A percentile compares a stretch with the other conserved stretches of the same genome.
Conservation (phyloP, 1,140 invertebrate genomes). For the Melanaphis sacchari region DNA sequence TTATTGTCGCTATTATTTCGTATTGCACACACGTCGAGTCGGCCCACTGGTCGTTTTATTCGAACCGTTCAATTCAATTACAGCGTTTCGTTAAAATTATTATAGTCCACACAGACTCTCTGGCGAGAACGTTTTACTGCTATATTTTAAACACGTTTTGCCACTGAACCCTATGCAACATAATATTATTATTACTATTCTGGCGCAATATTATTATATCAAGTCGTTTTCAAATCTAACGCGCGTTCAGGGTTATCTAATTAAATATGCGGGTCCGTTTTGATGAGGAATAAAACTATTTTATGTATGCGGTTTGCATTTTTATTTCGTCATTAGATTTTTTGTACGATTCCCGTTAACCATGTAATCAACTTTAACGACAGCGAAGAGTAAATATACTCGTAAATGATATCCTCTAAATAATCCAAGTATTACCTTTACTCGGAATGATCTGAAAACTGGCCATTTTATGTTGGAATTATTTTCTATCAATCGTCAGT, state of each 20-base stretch:
- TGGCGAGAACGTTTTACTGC: neutral
- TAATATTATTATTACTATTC: too few species aligned
- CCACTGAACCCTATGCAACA: neutral
- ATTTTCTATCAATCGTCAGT: neutral
- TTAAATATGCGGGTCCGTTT: too few species aligned
- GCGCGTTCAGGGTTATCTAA: too few species aligned
- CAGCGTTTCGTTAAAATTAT: neutral
- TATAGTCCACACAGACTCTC: neutral
- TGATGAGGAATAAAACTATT: too few species aligned
- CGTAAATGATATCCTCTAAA: neutral
- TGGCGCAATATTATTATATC: too few species aligned
- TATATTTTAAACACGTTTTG: conserved; percentile 21
- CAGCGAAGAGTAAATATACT: too few species aligned
- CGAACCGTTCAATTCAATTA: neutral
- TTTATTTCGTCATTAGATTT: neutral
- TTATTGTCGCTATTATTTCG: neutral
- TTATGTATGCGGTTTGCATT: neutral
- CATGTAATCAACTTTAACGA: neutral
- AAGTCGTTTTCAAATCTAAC: too few species aligned
- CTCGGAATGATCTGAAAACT: neutral
- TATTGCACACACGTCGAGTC: neutral
- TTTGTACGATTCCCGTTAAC: neutral
- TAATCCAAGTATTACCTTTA: neutral
- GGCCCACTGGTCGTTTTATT: neutral
- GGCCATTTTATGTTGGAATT: neutral